Conservation (phyloP, 2,113 vertebrate species). For the Triplophysa dalaica region DNA sequence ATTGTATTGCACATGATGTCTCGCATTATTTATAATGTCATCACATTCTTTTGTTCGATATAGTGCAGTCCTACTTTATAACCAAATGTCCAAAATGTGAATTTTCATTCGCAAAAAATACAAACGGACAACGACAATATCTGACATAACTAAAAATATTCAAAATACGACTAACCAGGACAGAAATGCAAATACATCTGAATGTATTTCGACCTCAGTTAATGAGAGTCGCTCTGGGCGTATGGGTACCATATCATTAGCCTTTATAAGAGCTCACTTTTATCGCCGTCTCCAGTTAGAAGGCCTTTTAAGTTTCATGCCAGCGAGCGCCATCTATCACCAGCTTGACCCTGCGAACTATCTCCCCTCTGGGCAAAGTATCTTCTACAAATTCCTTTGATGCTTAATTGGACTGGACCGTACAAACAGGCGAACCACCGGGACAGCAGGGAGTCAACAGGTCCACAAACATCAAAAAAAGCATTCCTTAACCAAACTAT, state of each 20-base stretch:
- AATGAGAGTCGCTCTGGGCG: not conserved
- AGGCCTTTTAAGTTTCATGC: not conserved
- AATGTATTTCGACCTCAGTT: not conserved
- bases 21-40: no score
- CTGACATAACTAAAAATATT: not conserved
- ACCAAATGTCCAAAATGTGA: no score
- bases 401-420: conserved; percentile 7
- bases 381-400: conserved; percentile 9
- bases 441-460: conserved; percentile 7
- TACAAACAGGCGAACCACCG: not conserved
- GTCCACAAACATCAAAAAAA: not conserved
- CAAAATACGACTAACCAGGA: no score
- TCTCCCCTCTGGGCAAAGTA: conserved; percentile 5
- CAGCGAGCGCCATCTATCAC: not conserved
- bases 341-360: not conserved
- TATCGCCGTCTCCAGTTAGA: not conserved
- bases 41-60: no score
- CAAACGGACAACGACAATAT: not conserved
- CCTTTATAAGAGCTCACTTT: conserved; percentile 34
- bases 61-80: no score
- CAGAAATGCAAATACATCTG: conserved; percentile 1
- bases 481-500: not conserved
- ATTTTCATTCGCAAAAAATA: no score
- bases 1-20: no score
- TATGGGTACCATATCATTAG: not conserved